Percentiles rank a stretch among this genome's conserved stretches.
Conservation (phyloP, 2,113 vertebrate species). For the Mugil cephalus region DNA sequence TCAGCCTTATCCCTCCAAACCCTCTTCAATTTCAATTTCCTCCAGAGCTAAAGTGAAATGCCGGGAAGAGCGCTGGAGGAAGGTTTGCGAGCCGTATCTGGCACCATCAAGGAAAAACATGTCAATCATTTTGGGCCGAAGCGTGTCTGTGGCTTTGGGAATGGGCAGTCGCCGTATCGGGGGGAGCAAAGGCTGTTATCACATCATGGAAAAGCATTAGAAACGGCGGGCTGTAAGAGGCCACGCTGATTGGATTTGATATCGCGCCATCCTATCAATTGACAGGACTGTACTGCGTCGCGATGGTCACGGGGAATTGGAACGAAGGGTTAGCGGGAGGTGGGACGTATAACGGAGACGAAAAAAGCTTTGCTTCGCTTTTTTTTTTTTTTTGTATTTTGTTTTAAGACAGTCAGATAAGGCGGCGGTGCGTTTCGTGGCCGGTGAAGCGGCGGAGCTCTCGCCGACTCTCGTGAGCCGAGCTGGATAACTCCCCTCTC, state of each 20-base stretch:
- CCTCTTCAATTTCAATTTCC: slow-evolving; percentile 72
- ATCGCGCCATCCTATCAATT: slow-evolving; percentile 54
- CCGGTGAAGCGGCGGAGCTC: slow-evolving; percentile 18
- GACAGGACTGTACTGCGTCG: slow-evolving; percentile 40
- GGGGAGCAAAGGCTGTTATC: slow-evolving; percentile 55
- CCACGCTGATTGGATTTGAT: slow-evolving; percentile 72
- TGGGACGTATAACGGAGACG: slow-evolving; percentile 2
- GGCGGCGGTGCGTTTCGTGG: neutral
- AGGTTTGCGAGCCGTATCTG: slow-evolving; percentile 63
- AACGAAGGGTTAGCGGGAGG: slow-evolving; percentile 21
- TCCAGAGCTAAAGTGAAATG: slow-evolving; percentile 53
- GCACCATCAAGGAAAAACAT: slow-evolving; percentile 73
- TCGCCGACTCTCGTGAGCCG: slow-evolving; percentile 33
- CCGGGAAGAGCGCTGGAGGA: slow-evolving; percentile 44
- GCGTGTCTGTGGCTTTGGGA: slow-evolving; percentile 52
- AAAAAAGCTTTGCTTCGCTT: slow-evolving; percentile 10
- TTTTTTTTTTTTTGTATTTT: slow-evolving; percentile 46
- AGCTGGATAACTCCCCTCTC: slow-evolving; percentile 57
- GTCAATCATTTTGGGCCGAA: slow-evolving; percentile 70
- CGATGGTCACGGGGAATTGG: slow-evolving; percentile 21
- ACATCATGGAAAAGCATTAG: slow-evolving; percentile 59
- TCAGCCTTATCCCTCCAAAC: slow-evolving; percentile 31
- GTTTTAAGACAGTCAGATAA: slow-evolving; percentile 14
- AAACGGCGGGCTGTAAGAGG: slow-evolving; percentile 52
- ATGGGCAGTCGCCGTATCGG: slow-evolving; percentile 39